Base-by-base conservation (phyloP, 2,888 invertebrate genomes). In the Trissolcus japonicus region DNA sequence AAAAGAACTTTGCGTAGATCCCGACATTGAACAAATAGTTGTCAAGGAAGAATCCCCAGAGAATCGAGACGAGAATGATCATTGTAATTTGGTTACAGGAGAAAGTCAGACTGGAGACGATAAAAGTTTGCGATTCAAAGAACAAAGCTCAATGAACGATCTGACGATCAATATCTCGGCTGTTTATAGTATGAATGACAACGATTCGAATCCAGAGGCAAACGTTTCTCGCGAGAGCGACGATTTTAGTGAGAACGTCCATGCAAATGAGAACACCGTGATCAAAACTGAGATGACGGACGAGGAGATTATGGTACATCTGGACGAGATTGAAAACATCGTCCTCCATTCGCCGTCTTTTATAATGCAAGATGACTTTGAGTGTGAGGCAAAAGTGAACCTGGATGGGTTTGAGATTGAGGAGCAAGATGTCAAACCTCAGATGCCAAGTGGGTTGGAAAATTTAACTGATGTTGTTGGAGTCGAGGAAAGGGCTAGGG, bases 241-340 rank as follows among this genome's bases (percentile, higher is more conserved):
- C 41, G 59, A 75, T 50, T 72, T 68, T 40, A 40, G 43, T n/a
- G 50, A 72, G 0, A 21, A 65, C 17, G 63, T 54, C 13, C 60
- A 63, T 21, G n/a, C n/a, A 1, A 62, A 72, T 13, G 74, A 68
- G 21, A 72, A 76, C 25, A 19, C 35, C 11, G 54, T 53, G 13
- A 63, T 80, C 11, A 82, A 83, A 76, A 76, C 72, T 3, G 81
- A 82, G 71, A 77, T 82, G 56, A 83, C 83, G 1, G 84, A 87
- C 73, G 86, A 86, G 78, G 86, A 86, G 66, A 82, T 86, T 25
- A 82, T 86, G 83, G 76, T 81, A 56, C 83, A 87, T 74, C 79
- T 86, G 46, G 86, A 86, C 79, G 86, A 84, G 53, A 85, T 87
- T 53, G 86, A 87, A 79, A 86, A 83, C 63, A 86, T 85, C 56